Evolutionary conservation across 2,888 invertebrate genomes (phyloP).

Genomic region (Lepidocyrtoides sp.): DNA sequence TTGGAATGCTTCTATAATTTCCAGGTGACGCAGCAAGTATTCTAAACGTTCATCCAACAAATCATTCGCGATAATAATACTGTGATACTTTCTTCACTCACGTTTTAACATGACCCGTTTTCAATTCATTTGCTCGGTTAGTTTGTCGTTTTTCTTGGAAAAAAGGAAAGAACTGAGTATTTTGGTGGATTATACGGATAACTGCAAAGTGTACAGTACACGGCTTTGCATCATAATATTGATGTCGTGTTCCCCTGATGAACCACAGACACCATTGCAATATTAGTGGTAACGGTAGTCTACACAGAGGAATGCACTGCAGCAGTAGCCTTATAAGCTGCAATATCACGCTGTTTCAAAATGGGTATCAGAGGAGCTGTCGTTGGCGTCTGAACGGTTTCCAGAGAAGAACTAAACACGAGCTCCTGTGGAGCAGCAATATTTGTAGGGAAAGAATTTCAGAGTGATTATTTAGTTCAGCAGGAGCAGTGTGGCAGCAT

Average conservation of each 20-base stretch:
- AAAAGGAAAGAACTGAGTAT: background rate
- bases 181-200: constrained; percentile 2
- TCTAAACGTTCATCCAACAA: background rate
- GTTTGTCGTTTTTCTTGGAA: background rate
- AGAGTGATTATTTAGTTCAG: constrained; percentile 4
- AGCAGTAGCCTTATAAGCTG: background rate
- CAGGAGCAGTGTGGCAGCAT: background rate
- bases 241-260: background rate
- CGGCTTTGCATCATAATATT: background rate
- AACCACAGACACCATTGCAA: background rate
- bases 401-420: constrained; percentile 49
- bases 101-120: background rate
- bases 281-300: background rate
- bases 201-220: background rate
- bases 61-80: background rate
- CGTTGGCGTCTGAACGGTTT: constrained; percentile 25
- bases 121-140: background rate
- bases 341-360: background rate
- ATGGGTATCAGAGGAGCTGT: background rate
- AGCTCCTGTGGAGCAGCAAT: constrained; percentile 29
- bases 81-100: background rate
- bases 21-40: background rate
- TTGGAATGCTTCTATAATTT: constrained; percentile 1
- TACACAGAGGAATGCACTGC: background rate
- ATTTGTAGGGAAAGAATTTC: constrained; percentile 17